Evolutionary conservation across 2,113 vertebrate species (phyloP).

Genomic region (Mobula hypostoma): DNA sequence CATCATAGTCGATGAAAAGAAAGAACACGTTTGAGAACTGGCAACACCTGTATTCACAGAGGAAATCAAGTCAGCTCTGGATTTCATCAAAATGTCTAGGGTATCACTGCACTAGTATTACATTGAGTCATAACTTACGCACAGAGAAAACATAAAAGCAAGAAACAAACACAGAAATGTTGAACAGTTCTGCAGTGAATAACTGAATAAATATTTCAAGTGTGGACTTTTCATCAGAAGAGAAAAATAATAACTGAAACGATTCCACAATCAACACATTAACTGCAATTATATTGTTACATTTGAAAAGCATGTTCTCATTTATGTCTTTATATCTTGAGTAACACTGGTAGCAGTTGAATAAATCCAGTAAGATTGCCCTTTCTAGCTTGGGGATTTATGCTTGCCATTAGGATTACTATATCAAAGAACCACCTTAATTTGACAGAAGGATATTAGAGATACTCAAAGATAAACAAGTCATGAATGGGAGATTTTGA

Average conservation of each 20-base stretch:
- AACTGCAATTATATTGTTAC: not conserved
- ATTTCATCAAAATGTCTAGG: not conserved
- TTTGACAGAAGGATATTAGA: not conserved
- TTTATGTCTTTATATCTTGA: not conserved
- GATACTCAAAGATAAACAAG: not conserved
- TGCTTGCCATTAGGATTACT: not conserved
- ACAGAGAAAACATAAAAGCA: not conserved
- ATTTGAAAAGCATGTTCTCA: not conserved
- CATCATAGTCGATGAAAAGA: constrained; percentile 1
- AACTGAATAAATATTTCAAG: not conserved
- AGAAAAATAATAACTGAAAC: not conserved
- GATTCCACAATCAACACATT: not conserved
- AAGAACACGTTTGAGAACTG: not conserved
- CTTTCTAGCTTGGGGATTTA: not conserved
- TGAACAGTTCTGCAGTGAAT: not conserved
- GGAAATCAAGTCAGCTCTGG: constrained; percentile 11
- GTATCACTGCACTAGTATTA: not conserved
- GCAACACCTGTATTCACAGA: not conserved
- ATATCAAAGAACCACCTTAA: not conserved
- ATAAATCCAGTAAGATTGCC: not conserved
- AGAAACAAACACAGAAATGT: not conserved
- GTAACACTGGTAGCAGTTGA: not conserved
- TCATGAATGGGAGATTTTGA: not conserved
- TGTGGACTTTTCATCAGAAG: not conserved
- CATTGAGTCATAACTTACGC: not conserved